Evolutionary conservation across 1,140 invertebrate genomes (phyloP).

Genomic region (Drosophila tani): DNA sequence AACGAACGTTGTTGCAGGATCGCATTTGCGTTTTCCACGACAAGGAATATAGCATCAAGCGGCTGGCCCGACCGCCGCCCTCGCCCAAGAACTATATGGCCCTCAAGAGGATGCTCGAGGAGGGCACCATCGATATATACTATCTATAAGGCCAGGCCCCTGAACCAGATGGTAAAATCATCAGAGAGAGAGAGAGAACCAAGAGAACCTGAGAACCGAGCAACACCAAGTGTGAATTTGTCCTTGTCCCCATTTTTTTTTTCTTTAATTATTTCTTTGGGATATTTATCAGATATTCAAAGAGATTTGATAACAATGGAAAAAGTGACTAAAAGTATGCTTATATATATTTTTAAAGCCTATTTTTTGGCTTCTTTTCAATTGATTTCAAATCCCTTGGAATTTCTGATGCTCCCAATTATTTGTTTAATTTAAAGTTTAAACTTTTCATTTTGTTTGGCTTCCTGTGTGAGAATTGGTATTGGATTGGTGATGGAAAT

Average conservation of each 20-base stretch:
- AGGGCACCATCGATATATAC: constrained; percentile 74
- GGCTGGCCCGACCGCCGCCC: constrained; percentile 75
- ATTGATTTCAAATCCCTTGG: background rate
- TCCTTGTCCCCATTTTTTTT: constrained; percentile 13
- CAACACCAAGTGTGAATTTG: constrained; percentile 22
- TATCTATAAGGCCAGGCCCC: constrained; percentile 60
- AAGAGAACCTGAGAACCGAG: constrained; percentile 14
- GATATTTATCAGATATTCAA: too few relatives aligned
- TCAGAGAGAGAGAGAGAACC: too few relatives aligned
- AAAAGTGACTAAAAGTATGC: background rate
- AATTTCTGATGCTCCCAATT: background rate
- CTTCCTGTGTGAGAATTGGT: constrained; percentile 40
- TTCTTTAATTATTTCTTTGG: too few relatives aligned
- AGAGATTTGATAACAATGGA: background rate
- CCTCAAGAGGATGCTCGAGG: constrained; percentile 80
- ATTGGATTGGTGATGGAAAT: constrained; percentile 52
- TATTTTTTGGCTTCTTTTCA: background rate
- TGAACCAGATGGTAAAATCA: constrained; percentile 4
- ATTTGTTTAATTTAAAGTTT: background rate
- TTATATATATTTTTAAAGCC: too few relatives aligned
- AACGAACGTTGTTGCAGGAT: constrained; percentile 73
- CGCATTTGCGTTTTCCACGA: constrained; percentile 79
- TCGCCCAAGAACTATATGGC: constrained; percentile 77
- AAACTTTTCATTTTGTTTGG: constrained; percentile 27
- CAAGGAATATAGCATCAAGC: constrained; percentile 75